Evolutionary conservation across 2,113 vertebrate species (phyloP), one percentile per base, ranked within the genome.

Genomic region (Calidris pugnax): DNA sequence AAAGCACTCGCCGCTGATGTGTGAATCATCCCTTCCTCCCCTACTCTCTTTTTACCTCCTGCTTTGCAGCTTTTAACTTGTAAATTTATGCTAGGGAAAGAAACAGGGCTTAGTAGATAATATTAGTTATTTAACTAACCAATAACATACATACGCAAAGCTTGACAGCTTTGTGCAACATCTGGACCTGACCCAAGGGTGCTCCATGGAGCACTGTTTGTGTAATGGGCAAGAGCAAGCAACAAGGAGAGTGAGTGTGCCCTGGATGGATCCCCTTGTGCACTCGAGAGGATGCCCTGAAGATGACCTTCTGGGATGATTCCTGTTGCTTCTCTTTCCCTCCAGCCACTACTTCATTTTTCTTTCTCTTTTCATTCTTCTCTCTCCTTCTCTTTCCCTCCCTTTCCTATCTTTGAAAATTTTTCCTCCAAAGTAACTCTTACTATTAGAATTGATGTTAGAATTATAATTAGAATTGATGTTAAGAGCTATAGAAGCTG

Each of bases 211-310:
- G 43, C 32, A 43, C 28, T 59, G 4, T 35, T 81, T 33, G 14
- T 39, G 20, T 33, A 15, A 60, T 9, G 15, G 32, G 10, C 11
- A 87, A 28, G 60, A 63, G 11, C 39, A 87, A 22, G 12, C 27
- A 48, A 24, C 0, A 0, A 3, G 5, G 37, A 63, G 17, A 28
- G 7, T 37, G 45, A 63, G 23, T 12, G 10, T 2, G 2, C 7
- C 37, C 47, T 24, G 30, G 14, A n/a, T 39, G 28, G 21, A n/a
- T 4, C 6, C 24, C 27, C 20, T 62, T 5, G 0, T 20, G 51
- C 24, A 6, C 35, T 35, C n/a, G 60, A 87, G 26, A 81, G 8
- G 14, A 51, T 57, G 30, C 10, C 79, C 59, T n/a, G 45, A 39
- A 5, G n/a, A 41, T 27, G n/a, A 2, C 35, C 14, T 5, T 37